Percentiles rank a stretch among this genome's conserved stretches.
phyloP scores from a whole-genome alignment of 2,888 invertebrate genomes.

The Platycnemis pennipes region DNA sequence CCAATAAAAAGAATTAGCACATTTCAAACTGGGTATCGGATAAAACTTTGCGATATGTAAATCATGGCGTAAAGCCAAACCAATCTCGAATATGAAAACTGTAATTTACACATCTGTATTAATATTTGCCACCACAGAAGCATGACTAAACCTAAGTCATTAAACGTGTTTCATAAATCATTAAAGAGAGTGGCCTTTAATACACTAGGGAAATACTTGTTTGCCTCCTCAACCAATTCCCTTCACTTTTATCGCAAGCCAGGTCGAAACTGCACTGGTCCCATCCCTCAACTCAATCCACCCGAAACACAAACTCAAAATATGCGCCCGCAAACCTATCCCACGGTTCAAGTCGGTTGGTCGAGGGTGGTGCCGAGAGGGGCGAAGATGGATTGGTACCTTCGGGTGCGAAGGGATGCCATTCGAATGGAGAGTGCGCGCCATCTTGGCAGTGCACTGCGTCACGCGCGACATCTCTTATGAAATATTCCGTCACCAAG shows the following conservation, averaged over 20 bases:
- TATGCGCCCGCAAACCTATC: not conserved
- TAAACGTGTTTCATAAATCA: no score
- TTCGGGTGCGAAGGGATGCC: not conserved
- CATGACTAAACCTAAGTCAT: no score
- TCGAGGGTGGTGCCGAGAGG: not conserved
- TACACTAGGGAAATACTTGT: no score
- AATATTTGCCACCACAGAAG: no score
- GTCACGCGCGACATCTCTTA: slow-evolving; percentile 36
- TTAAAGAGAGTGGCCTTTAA: no score
- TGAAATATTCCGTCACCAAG: slow-evolving; percentile 24
- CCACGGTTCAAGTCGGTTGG: not conserved
- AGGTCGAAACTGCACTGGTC: not conserved
- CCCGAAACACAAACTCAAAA: not conserved
- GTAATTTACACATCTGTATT: no score
- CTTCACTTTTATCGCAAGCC: not conserved
- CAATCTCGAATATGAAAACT: no score
- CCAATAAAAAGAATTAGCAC: no score
- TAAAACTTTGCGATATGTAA: no score
- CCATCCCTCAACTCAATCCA: not conserved
- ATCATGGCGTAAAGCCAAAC: no score
- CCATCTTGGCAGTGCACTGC: slow-evolving; percentile 5
- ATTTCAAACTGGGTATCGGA: no score
- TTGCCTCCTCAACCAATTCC: not conserved
- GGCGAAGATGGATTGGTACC: not conserved
- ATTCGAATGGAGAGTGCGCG: not conserved